Evolutionary conservation across 1,140 invertebrate genomes (phyloP).

Genomic region (Zaprionus capensis): DNA sequence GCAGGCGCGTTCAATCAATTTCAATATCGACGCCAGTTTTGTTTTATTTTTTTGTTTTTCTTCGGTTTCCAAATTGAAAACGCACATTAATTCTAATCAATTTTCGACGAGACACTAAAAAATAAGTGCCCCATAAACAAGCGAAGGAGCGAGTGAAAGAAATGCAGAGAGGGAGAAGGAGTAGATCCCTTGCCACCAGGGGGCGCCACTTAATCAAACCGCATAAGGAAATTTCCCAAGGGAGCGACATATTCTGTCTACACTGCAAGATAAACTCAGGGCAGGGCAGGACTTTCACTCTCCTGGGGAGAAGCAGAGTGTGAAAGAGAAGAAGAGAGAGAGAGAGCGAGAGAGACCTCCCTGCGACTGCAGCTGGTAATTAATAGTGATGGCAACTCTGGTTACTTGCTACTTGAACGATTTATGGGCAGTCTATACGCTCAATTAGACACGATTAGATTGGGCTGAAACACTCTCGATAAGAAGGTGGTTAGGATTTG

Average conservation of each 20-base stretch:
- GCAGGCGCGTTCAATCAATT: constrained; percentile 62
- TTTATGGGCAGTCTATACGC: constrained; percentile 42
- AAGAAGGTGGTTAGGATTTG: constrained; percentile 1
- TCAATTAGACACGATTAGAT: constrained; percentile 74
- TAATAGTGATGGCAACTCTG: constrained; percentile 55
- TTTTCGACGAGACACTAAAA: constrained; percentile 70
- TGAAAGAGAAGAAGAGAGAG: neutral
- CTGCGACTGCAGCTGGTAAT: constrained; percentile 53
- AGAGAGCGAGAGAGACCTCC: constrained; percentile 48
- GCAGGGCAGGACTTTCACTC: constrained; percentile 34
- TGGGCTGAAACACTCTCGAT: constrained; percentile 14
- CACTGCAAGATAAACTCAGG: constrained; percentile 15
- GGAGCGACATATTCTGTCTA: constrained; percentile 22
- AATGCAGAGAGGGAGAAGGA: neutral
- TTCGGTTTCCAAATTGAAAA: constrained; percentile 57
- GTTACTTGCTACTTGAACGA: constrained; percentile 40
- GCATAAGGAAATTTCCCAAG: constrained; percentile 25
- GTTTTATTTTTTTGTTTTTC: constrained; percentile 7
- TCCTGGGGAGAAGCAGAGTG: neutral
- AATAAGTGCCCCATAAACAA: constrained; percentile 58
- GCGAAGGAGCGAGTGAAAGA: neutral
- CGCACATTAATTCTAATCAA: constrained; percentile 80
- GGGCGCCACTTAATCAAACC: constrained; percentile 77
- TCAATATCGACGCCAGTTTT: constrained; percentile 28
- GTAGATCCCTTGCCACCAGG: constrained; percentile 41